Percentiles rank a stretch among this genome's conserved stretches.
Conservation (phyloP, 2,113 vertebrate genomes). For the Cervus canadensis region DNA sequence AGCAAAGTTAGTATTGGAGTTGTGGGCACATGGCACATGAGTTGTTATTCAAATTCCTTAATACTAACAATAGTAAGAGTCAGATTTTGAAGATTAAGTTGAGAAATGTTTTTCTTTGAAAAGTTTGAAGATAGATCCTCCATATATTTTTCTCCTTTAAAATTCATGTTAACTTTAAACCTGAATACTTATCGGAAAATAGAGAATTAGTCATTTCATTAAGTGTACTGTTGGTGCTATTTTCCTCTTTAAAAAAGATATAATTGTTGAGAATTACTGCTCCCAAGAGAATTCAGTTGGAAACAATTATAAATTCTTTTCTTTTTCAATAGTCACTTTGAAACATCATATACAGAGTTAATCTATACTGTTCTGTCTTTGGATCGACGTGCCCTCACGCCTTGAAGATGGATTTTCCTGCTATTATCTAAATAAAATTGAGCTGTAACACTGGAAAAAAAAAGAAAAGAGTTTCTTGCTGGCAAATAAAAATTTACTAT, state of each 20-base stretch:
- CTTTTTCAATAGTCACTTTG: background rate
- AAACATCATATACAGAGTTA: background rate
- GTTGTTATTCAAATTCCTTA: background rate
- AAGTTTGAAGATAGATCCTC: background rate
- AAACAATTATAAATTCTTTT: background rate
- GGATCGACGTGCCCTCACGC: too few species aligned
- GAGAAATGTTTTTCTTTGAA: background rate
- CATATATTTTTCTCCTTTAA: background rate
- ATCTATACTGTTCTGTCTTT: background rate
- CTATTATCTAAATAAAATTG: too few species aligned
- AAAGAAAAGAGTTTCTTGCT: background rate
- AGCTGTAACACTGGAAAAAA: too few species aligned
- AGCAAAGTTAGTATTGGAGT: background rate
- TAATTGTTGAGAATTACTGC: conserved; percentile 3
- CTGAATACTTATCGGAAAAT: background rate
- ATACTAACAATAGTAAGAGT: background rate
- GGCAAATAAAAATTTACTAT: background rate
- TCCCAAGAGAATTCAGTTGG: background rate
- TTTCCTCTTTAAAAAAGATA: background rate
- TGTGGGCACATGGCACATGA: background rate
- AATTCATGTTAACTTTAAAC: background rate
- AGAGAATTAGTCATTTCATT: conserved; percentile 37
- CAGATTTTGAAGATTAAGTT: background rate
- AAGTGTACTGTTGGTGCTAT: background rate
- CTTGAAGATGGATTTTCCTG: too few species aligned